Evolutionary conservation across 1,140 invertebrate species (phyloP), one percentile per base, ranked within the genome.

Genomic region (Platyura marginata): DNA sequence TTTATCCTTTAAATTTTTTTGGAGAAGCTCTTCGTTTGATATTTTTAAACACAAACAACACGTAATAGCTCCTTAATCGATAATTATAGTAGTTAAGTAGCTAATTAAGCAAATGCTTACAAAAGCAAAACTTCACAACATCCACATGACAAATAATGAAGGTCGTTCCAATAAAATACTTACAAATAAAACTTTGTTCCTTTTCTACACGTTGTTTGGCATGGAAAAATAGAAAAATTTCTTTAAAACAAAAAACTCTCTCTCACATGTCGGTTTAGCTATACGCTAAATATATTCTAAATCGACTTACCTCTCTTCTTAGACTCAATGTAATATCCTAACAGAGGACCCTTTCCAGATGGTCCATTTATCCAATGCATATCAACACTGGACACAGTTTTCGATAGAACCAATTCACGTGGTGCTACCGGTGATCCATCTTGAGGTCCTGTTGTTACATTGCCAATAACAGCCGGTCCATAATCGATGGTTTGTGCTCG

Each of bases 391-490:
- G 83, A 82, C n/a, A 81, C 72, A 18, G 83, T 85, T 61, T 83
- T 82, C 10, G 70, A 67, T 3, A 94, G 57, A 15, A 59, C 67
- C 3, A 94, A 69, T 52, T 79, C 74, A 38, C 70, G 76, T 0
- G 85, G 83, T 15, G 75, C 66, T 25, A 72, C 73, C 15, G 93
- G 92, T 0, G 89, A 91, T 25, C 88, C 91, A 54, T 79, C 71
- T 61, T 95, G 91, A n/a, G 91, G 90, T 19, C 91, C 92, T 1
- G 90, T 95, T 5, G 83, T 93, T 3, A 92, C 82, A 62, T 90
- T 91, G 41, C 72, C 80, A 32, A 69, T 71, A 11, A 78, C 63
- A 6, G 79, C 69, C 1, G 81, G 83, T 1, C 88, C 88, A 59
- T 79, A 77, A 52, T 86, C 84, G 39, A 81, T 71, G 9, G 92